These are phyloP conservation scores for Oreochromis aureus DNA, from an alignment of 2,113 vertebrate species.

Conservation along the genomic window DNA sequence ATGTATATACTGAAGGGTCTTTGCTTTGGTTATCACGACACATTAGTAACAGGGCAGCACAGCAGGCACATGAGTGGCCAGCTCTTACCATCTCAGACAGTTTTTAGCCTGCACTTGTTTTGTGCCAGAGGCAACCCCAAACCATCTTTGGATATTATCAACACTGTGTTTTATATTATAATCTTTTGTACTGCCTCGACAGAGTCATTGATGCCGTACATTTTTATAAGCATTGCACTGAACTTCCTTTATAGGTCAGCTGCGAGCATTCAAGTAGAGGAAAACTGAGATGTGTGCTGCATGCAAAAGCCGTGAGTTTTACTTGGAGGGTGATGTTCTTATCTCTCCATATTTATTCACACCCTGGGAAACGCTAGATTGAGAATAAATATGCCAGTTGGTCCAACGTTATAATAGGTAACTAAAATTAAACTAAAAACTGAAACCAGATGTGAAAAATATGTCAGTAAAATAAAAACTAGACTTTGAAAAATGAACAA, in stretches of 20 bases:
- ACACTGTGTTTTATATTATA: background rate
- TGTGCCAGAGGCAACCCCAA: background rate
- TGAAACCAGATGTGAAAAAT: background rate
- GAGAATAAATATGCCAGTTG: background rate
- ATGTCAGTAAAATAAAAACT: background rate
- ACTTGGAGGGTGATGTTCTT: background rate
- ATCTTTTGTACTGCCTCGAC: background rate
- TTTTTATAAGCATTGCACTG: background rate
- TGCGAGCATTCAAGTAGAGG: fast-evolving
- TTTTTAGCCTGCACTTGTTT: background rate
- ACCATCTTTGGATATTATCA: background rate
- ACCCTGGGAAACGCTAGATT: background rate
- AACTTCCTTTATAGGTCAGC: background rate
- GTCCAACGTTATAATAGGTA: background rate
- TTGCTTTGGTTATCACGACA: background rate
- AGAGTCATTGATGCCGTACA: background rate
- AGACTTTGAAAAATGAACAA: background rate
- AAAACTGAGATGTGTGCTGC: background rate
- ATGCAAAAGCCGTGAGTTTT: background rate
- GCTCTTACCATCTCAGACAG: background rate
- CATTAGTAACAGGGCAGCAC: background rate
- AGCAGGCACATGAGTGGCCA: background rate
- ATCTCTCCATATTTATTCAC: background rate
- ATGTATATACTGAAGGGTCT: background rate
- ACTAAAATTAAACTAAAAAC: background rate